phyloP scores from a whole-genome alignment of 2,113 vertebrate genomes.

The Nanorana parkeri region DNA sequence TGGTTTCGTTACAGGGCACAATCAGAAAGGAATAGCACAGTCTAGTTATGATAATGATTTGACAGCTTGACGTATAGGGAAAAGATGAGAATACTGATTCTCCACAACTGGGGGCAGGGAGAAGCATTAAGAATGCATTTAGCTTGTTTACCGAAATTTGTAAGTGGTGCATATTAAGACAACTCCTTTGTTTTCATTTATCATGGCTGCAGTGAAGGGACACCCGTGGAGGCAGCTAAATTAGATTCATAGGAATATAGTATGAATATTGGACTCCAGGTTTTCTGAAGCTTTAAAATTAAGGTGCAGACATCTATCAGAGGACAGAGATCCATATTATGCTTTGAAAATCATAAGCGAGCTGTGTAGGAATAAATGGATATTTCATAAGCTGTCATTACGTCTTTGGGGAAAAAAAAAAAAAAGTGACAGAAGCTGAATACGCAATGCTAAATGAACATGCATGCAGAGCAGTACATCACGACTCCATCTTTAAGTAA shows the following conservation, averaged over 20 bases:
- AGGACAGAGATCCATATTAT: slow-evolving; percentile 24
- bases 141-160: slow-evolving; percentile 50
- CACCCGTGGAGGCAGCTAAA: slow-evolving; percentile 44
- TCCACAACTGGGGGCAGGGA: slow-evolving; percentile 22
- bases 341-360: slow-evolving; percentile 29
- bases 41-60: slow-evolving; percentile 51
- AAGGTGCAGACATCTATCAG: slow-evolving; percentile 35
- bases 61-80: slow-evolving; percentile 50
- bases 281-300: slow-evolving; percentile 7
- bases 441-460: background rate
- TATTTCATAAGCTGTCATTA: slow-evolving; percentile 40
- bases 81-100: slow-evolving; percentile 52
- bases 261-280: slow-evolving; percentile 33
- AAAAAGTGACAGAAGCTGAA: slow-evolving; percentile 15
- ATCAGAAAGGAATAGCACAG: slow-evolving; percentile 38
- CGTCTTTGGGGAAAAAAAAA: slow-evolving; percentile 20
- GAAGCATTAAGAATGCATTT: slow-evolving; percentile 44
- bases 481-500: no score
- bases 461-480: background rate
- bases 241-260: slow-evolving; percentile 49
- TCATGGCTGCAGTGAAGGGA: slow-evolving; percentile 14
- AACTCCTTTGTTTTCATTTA: slow-evolving; percentile 47
- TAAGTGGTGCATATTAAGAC: slow-evolving; percentile 39
- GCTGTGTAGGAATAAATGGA: slow-evolving; percentile 12
- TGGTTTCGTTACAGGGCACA: slow-evolving; percentile 23